phyloP scores from a whole-genome alignment of 2,888 invertebrate species.

The Agrotis clavis region DNA sequence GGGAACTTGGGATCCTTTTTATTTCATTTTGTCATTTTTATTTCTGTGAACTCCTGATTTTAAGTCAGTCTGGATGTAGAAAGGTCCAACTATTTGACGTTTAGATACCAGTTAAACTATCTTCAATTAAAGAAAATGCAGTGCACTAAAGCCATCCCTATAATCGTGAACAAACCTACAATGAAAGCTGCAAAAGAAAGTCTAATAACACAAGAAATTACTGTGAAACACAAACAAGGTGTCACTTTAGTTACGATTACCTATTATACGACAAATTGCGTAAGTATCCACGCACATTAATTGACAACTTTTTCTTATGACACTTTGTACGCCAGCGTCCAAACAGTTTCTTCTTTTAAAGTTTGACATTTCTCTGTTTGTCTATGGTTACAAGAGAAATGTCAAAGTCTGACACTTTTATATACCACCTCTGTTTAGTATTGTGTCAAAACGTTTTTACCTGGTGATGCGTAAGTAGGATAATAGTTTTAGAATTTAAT shows the following conservation, averaged over 20 bases:
- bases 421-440: neutral
- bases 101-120: neutral
- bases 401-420: neutral
- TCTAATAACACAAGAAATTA: slow-evolving; percentile 40
- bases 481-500: neutral
- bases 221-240: slow-evolving; percentile 17
- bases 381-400: neutral
- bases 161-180: slow-evolving; percentile 15
- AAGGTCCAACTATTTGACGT: neutral
- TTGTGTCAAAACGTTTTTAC: neutral
- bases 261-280: slow-evolving; percentile 32
- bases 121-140: neutral
- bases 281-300: slow-evolving; percentile 12
- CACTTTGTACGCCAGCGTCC: neutral
- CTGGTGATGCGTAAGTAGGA: neutral
- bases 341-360: neutral
- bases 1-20: neutral
- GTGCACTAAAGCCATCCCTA: neutral
- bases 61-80: no score
- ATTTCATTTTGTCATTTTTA: neutral
- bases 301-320: slow-evolving; percentile 37
- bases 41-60: neutral
- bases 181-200: slow-evolving; percentile 36
- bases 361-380: neutral
- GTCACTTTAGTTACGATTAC: slow-evolving; percentile 17